phyloP scores from a whole-genome alignment of 2,888 invertebrate species.

The Subacronicta megacephala region DNA sequence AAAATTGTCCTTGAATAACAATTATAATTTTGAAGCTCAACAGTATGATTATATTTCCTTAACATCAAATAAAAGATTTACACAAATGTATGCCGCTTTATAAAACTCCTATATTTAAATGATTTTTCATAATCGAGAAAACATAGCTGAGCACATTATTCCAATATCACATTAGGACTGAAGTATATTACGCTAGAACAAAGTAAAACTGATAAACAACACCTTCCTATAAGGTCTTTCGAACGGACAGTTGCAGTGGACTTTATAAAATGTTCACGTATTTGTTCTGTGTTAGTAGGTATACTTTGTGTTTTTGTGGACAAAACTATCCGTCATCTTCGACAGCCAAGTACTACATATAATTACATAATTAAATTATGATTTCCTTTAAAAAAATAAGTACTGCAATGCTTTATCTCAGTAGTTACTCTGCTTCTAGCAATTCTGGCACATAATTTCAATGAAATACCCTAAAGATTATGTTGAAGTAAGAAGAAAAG shows the following conservation, averaged over 20 bases:
- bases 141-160: constrained; percentile 49
- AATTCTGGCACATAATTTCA: constrained; percentile 41
- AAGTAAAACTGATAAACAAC: constrained; percentile 27
- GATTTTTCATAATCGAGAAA: constrained; percentile 45
- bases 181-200: constrained; percentile 35
- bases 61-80: constrained; percentile 18
- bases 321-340: background rate
- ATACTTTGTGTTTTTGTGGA: too few species aligned
- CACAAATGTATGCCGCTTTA: constrained; percentile 18
- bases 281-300: too few species aligned
- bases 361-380: background rate
- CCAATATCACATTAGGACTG: constrained; percentile 52
- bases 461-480: constrained; percentile 13
- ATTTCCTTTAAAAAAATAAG: background rate
- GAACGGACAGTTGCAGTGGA: background rate
- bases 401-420: constrained; percentile 13
- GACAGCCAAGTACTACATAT: too few species aligned
- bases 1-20: too few species aligned
- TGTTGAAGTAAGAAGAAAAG: constrained; percentile 24
- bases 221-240: background rate
- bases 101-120: constrained; percentile 39
- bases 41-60: constrained; percentile 4
- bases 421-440: constrained; percentile 24
- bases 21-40: background rate
- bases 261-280: too few species aligned